Evolutionary conservation across 2,113 vertebrate species (phyloP).

Genomic region (Bufo bufo): DNA sequence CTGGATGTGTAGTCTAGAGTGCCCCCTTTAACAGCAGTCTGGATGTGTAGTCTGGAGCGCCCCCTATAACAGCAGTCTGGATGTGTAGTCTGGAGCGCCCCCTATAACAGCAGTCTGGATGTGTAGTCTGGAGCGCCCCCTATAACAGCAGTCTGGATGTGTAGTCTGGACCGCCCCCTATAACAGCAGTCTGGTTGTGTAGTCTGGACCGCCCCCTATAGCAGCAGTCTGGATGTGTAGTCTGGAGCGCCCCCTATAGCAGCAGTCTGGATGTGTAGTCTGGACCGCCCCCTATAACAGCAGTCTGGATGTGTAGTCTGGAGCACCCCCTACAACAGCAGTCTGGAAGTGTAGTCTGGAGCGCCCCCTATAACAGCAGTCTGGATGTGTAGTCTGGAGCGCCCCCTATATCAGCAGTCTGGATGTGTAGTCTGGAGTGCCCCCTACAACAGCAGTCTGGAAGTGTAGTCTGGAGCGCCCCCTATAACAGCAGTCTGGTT

Average conservation of each 20-base stretch:
- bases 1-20: neutral
- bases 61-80: neutral
- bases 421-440: neutral
- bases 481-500: neutral
- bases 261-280: neutral
- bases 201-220: neutral
- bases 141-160: neutral
- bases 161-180: neutral
- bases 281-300: neutral
- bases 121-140: neutral
- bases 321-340: neutral
- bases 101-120: neutral
- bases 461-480: neutral
- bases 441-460: neutral
- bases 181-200: neutral
- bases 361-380: neutral
- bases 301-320: neutral
- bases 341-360: neutral
- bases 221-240: neutral
- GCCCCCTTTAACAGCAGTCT: neutral
- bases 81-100: neutral
- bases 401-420: neutral
- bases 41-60: neutral
- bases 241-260: neutral
- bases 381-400: neutral